These are phyloP conservation scores for Halichoerus grypus DNA, from an alignment of 2,113 vertebrate species.

Conservation along the genomic window DNA sequence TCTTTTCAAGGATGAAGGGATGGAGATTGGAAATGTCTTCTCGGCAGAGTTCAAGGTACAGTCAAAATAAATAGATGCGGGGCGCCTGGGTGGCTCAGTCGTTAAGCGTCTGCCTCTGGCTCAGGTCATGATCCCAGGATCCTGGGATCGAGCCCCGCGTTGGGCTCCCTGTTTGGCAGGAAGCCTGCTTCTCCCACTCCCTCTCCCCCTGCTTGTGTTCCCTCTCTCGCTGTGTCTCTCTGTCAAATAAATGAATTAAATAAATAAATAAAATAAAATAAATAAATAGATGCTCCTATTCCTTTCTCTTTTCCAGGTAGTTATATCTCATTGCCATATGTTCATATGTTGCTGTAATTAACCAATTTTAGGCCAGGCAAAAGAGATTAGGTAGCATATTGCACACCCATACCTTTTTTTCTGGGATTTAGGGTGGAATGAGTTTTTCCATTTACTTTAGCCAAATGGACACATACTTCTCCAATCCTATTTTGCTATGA, in stretches of 20 bases:
- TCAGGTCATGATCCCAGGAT: too few relatives aligned
- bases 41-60: constrained; percentile 34
- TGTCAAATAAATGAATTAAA: too few relatives aligned
- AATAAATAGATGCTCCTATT: constrained; percentile 18
- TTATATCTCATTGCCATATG: constrained; percentile 55
- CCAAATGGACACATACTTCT: constrained; percentile 65
- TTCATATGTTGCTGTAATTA: constrained; percentile 66
- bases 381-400: constrained; percentile 55
- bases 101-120: too few relatives aligned
- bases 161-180: too few relatives aligned
- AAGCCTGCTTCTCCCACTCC: too few relatives aligned
- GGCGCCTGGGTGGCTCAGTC: too few relatives aligned
- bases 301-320: constrained; percentile 31
- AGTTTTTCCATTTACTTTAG: constrained; percentile 65
- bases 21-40: constrained; percentile 23
- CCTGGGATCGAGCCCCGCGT: too few relatives aligned
- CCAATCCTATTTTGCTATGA: constrained; percentile 47
- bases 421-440: constrained; percentile 65
- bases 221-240: too few relatives aligned
- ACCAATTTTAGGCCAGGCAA: constrained; percentile 33
- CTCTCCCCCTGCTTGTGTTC: too few relatives aligned
- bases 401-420: constrained; percentile 33
- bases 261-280: neutral
- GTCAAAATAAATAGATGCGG: constrained; percentile 46
- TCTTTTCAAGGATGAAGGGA: constrained; percentile 10